Evolutionary conservation across 1,140 invertebrate species (phyloP).

Genomic region (Drosophila triauraria): DNA sequence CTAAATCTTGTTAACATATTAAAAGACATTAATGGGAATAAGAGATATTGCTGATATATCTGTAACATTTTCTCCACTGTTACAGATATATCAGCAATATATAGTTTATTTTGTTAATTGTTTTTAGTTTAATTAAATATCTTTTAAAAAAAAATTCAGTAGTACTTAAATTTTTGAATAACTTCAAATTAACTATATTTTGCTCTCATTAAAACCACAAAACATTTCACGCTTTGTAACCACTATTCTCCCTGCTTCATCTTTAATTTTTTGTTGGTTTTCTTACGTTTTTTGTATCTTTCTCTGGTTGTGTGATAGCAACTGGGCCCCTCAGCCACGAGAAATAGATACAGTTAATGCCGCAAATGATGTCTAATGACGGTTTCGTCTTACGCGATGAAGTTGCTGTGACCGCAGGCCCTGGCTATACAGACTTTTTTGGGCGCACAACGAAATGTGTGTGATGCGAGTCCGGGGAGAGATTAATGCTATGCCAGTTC

Average conservation of each 20-base stretch:
- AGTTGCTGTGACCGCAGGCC: slow-evolving; percentile 27
- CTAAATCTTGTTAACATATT: too few species aligned
- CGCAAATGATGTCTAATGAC: slow-evolving; percentile 79
- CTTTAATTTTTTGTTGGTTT: slow-evolving; percentile 42
- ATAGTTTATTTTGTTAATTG: too few species aligned
- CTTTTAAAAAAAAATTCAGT: too few species aligned
- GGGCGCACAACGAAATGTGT: slow-evolving; percentile 40
- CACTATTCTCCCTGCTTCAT: slow-evolving; percentile 30
- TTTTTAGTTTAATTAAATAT: too few species aligned
- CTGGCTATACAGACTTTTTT: slow-evolving; percentile 19
- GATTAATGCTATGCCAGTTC: slow-evolving; percentile 41
- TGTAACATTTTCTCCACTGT: too few species aligned
- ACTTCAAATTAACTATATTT: neutral
- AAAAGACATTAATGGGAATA: too few species aligned
- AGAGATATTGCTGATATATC: too few species aligned
- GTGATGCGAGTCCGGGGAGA: slow-evolving; percentile 28
- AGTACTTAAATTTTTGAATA: too few species aligned
- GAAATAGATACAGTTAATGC: slow-evolving; percentile 79
- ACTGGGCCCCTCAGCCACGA: slow-evolving; percentile 26
- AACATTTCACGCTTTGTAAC: neutral
- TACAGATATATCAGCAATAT: too few species aligned
- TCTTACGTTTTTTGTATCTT: slow-evolving; percentile 38
- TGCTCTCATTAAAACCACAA: neutral
- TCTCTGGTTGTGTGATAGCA: slow-evolving; percentile 12
- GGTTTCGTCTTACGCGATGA: slow-evolving; percentile 73